Conservation (phyloP, 2,888 invertebrate genomes). For the Subacronicta megacephala region DNA sequence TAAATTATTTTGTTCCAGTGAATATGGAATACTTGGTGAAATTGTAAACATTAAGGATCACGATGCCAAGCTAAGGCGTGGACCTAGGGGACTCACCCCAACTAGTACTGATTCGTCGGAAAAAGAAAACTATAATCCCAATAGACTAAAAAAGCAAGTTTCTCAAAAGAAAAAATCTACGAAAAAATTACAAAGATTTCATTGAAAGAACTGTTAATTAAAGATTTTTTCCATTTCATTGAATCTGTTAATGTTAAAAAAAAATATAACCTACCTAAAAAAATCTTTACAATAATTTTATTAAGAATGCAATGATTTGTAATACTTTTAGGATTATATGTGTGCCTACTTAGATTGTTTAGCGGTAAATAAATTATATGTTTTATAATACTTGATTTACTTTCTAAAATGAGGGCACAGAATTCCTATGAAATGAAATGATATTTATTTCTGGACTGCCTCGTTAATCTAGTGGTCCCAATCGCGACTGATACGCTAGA, state of each 20-base stretch:
- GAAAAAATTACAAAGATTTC: conserved; percentile 51
- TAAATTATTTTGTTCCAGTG: conserved; percentile 64
- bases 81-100: conserved; percentile 72
- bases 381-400: background rate
- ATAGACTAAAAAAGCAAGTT: conserved; percentile 65
- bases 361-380: conserved; percentile 10
- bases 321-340: background rate
- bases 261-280: too few species aligned
- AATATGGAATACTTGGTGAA: conserved; percentile 66
- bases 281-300: too few species aligned
- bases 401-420: background rate
- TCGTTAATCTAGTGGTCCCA: too few species aligned
- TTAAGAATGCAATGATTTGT: too few species aligned
- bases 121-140: conserved; percentile 84
- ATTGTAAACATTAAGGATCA: conserved; percentile 59
- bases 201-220: background rate
- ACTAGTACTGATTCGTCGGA: conserved; percentile 83
- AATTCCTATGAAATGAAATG: too few species aligned
- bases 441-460: too few species aligned
- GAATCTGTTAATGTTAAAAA: too few species aligned
- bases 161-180: conserved; percentile 59
- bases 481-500: too few species aligned
- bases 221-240: too few species aligned
- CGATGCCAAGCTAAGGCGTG: conserved; percentile 56
- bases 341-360: conserved; percentile 18